Evolutionary conservation across 2,888 invertebrate genomes (phyloP).

Genomic region (Anoplius nigerrimus): DNA sequence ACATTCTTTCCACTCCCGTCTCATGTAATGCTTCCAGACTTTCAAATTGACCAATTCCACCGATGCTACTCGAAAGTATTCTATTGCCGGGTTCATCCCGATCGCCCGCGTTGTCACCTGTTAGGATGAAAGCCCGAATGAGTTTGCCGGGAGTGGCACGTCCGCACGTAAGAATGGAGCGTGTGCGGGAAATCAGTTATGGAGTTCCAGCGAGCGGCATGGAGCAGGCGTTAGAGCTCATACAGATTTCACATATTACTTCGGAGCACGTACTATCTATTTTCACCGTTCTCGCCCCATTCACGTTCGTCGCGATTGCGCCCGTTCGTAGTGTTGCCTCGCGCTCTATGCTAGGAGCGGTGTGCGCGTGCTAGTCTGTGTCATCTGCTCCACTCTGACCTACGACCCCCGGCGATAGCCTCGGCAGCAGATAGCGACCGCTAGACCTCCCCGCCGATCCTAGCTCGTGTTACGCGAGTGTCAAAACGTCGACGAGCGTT

Average conservation of each 20-base stretch:
- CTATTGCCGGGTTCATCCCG: no score
- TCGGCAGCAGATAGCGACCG: conserved; percentile 56
- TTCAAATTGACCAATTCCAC: no score
- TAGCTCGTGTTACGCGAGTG: conserved; percentile 39
- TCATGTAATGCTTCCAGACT: no score
- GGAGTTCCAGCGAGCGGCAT: conserved; percentile 20
- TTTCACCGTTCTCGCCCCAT: conserved; percentile 43
- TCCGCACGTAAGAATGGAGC: no score
- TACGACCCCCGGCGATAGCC: conserved; percentile 69
- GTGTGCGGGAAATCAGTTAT: no score
- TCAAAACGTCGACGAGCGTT: conserved; percentile 43
- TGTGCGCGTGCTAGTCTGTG: conserved; percentile 53
- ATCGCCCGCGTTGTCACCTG: no score
- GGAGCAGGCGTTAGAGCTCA: conserved; percentile 35
- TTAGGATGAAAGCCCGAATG: no score
- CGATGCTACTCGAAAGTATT: no score
- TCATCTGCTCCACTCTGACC: conserved; percentile 60
- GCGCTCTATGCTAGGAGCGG: neutral
- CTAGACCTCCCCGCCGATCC: conserved; percentile 41
- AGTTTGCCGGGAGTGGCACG: no score
- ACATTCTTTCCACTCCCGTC: no score
- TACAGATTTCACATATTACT: conserved; percentile 35
- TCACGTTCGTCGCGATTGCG: conserved; percentile 41
- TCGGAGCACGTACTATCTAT: conserved; percentile 37
- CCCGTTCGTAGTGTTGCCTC: neutral